Evolutionary conservation across 2,888 invertebrate species (phyloP), one percentile per base, ranked within the genome.

Genomic region (Tineola bisselliella): DNA sequence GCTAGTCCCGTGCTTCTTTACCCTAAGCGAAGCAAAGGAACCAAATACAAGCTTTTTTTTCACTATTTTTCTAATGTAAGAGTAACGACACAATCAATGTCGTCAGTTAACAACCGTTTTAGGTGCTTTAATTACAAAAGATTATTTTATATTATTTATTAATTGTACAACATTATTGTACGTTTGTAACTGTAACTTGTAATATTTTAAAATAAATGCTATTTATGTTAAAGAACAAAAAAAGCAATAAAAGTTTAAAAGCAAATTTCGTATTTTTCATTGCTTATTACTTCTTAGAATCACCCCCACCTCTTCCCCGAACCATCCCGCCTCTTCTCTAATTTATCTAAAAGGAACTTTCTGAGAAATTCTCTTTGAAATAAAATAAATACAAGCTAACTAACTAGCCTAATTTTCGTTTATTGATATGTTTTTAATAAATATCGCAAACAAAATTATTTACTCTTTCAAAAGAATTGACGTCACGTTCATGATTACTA

Each of bases 161-260:
- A 81, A 80, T 82, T 68, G 83, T 84, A 81, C 84, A 83, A 82
- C 81, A 71, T 72, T 74, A 78, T 81, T 82, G 82, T 84, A 81
- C 84, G 82, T 84, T 82, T 84, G 80, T 86, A 82, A 80, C 76
- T 84, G 81, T 84, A 84, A 83, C 81, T 83, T 83, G 77, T 84
- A 81, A 76, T 84, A 79, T 74, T 79, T 81, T 13, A 81, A 84
- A 81, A 83, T 86, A 84, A 86, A 86, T 83, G 83, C 84, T 86
- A 87, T 86, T 84, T 86, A 86, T 87, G 84, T 86, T 82, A 86
- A 82, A 80, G 75, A 81, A 82, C 75, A 84, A 84, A 86, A 82
- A 84, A 84, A 80, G 73, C 75, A 87, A 86, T 86, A 87, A 86
- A 87, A 87, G 78, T 79, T 81, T 76, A 78, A 84, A 84, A 82